Base-by-base conservation (phyloP, 2,797 vertebrate species). In the Vespertilio murinus region DNA sequence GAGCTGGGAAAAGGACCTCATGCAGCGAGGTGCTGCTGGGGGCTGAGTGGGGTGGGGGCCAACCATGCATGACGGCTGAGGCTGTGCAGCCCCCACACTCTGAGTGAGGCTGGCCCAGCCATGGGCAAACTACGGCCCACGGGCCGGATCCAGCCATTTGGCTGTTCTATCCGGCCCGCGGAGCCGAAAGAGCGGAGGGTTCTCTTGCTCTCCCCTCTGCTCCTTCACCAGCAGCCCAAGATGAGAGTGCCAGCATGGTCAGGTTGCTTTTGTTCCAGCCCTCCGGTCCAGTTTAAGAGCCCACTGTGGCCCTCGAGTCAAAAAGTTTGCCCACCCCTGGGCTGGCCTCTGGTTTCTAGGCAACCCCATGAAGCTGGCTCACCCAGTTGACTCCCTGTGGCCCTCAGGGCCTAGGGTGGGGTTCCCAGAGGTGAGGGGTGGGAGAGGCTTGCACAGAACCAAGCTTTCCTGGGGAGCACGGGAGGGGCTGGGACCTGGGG, bases 361-460 rank as follows among this genome's bases (percentile, higher is more conserved):
- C 5, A 0, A 18, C 10, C n/a, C n/a, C 40, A n/a, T 0, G 0
- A 87, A 87, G 85, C 14, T 18, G 67, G 30, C n/a, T 75, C 40
- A 65, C 8, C 13, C 3, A 22, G 11, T 17, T 10, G 17, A 40
- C 22, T 4, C 35, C 30, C 45, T 64, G 13, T 59, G 81, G 28
- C 56, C 86, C 74, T 61, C 42, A 45, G 81, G 38, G 20, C 16
- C 54, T 47, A 4, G 25, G 23, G 11, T 64, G 20, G 45, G 23
- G 54, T 69, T 33, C 30, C 81, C 18, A 40, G 12, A 12, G 8
- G 35, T 70, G 3, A 16, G 17, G 33, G n/a, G 35, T 2, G 16
- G 14, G 6, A 2, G 0, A 0, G 8, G 10, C 47, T 86, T 42
- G 9, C 28, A 35, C 16, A 9, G 28, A 25, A 3, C 4, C 5